Base-by-base conservation (phyloP, 2,797 vertebrate genomes). In the Xerus rutilus region DNA sequence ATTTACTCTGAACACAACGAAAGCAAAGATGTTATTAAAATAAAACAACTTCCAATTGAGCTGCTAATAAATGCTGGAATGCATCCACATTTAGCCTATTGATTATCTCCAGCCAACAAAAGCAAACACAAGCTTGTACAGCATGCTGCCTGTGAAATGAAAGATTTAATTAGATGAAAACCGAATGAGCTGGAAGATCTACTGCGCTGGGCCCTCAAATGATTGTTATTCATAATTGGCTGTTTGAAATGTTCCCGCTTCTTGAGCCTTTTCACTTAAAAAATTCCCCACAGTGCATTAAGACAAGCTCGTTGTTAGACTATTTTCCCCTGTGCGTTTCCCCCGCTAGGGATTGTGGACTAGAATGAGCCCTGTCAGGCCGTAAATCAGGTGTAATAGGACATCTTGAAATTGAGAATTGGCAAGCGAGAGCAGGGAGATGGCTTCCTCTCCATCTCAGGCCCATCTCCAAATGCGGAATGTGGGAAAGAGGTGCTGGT, bases 341-440 rank as follows among this genome's bases (percentile, higher is more conserved):
- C 98, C 93, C 98, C 97, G 97, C 97, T 98, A 96, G 98, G 97
- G 97, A 98, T 97, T 98, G 98, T 94, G 97, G 96, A 97, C 97
- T 92, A 98, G 96, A 98, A 98, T 92, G 97, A 98, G 98, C 30
- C 72, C 84, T 98, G 97, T 98, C 96, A 97, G 93, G 93, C 96
- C 92, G 96, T 98, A 98, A 98, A 98, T 98, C 97, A 98, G 95
- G 62, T 87, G 89, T 97, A 98, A 97, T 91, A 96, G 96, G 97
- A 97, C 76, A 91, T 94, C 95, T 93, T 96, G 97, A 95, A 96
- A 96, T 87, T 74, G 65, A 12, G 23, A 96, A 96, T 95, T 86
- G 70, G 69, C 69, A 39, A 49, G 43, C 8, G 0, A 89, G 89
- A 83, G 28, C 64, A 73, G 92, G 54, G 76, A 95, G 78, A 85